These are phyloP conservation scores for Ennomos erosarius DNA, from an alignment of 2,888 invertebrate species.

Conservation along the genomic window DNA sequence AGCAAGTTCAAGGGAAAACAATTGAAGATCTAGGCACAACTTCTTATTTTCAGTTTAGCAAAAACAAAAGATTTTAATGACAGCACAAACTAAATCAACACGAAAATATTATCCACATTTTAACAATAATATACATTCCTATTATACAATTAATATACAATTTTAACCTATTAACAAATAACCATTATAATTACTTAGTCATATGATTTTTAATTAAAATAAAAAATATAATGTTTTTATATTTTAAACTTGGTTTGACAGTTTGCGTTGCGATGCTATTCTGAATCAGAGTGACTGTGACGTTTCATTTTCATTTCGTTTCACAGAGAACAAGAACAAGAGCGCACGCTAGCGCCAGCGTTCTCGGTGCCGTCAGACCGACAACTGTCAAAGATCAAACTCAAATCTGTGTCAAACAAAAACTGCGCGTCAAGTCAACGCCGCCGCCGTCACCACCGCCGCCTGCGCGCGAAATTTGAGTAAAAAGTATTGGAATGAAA, in stretches of 20 bases:
- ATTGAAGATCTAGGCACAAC: constrained; percentile 53
- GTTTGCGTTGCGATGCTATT: constrained; percentile 41
- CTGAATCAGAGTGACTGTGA: constrained; percentile 38
- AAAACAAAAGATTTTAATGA: constrained; percentile 64
- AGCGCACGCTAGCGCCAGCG: constrained; percentile 48
- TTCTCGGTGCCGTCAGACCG: constrained; percentile 64
- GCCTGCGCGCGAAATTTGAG: no score
- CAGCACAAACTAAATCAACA: constrained; percentile 54
- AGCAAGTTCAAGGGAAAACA: constrained; percentile 63
- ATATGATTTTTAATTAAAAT: neutral
- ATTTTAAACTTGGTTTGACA: constrained; percentile 46
- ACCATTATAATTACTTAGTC: no score
- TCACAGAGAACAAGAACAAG: constrained; percentile 47
- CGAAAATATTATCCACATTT: constrained; percentile 56
- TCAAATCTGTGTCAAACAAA: no score
- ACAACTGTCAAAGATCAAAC: constrained; percentile 73
- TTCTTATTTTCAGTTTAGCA: constrained; percentile 41
- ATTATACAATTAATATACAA: neutral
- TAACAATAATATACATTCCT: neutral
- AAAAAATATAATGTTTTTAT: neutral
- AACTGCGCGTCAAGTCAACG: no score
- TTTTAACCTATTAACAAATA: neutral
- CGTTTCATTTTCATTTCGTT: constrained; percentile 61
- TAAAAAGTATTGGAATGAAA: no score
- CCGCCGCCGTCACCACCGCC: no score